phyloP scores from a whole-genome alignment of 2,888 invertebrate genomes.

The Tanytarsus gracilentus region DNA sequence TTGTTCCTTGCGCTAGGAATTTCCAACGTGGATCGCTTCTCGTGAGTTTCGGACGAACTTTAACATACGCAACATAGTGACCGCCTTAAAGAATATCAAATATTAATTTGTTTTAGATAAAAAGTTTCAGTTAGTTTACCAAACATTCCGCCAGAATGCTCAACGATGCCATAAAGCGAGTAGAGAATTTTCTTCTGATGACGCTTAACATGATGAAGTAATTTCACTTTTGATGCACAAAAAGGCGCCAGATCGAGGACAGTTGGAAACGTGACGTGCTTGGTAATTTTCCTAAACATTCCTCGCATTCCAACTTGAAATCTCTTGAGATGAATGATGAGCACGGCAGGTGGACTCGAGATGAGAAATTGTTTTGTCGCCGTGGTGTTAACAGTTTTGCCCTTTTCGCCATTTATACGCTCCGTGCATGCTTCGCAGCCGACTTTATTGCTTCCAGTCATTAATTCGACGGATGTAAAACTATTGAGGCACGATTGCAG shows the following conservation, averaged over 20 bases:
- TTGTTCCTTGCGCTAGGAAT: constrained; percentile 57
- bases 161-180: constrained; percentile 89
- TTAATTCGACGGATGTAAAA: constrained; percentile 82
- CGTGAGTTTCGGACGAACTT: constrained; percentile 59
- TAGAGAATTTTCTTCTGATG: constrained; percentile 66
- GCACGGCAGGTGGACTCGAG: constrained; percentile 82
- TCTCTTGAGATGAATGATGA: constrained; percentile 90
- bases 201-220: constrained; percentile 52
- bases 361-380: constrained; percentile 80
- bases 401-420: constrained; percentile 46
- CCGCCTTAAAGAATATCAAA: constrained; percentile 36
- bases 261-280: constrained; percentile 79
- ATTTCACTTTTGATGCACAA: constrained; percentile 60
- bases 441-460: constrained; percentile 88
- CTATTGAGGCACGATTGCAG: constrained; percentile 84
- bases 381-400: constrained; percentile 68
- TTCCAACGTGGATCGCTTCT: constrained; percentile 61
- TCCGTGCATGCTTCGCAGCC: constrained; percentile 81
- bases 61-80: constrained; percentile 89
- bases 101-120: constrained; percentile 41
- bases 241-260: constrained; percentile 83
- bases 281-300: constrained; percentile 73
- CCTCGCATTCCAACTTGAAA: constrained; percentile 74
- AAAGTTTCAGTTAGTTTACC: constrained; percentile 48
- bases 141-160: constrained; percentile 84